These are phyloP conservation scores for Caenorhabditis remanei DNA, from an alignment of 1,140 invertebrate genomes.

Conservation along the genomic window DNA sequence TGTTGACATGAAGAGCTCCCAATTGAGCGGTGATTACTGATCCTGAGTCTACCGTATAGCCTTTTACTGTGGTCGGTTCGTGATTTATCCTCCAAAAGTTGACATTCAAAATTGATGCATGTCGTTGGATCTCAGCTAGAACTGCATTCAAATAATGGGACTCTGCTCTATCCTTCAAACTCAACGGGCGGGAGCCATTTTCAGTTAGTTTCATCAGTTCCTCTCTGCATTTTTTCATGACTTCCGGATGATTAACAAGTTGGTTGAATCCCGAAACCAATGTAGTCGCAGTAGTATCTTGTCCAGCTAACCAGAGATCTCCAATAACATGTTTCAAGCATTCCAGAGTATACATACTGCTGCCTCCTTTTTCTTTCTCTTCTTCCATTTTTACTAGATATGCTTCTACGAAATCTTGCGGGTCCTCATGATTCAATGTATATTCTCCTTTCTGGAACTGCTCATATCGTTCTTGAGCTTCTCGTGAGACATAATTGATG, in stretches of 20 bases:
- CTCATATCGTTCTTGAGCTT: not conserved
- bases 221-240: constrained; percentile 40
- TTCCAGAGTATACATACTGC: not conserved
- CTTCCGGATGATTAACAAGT: constrained; percentile 55
- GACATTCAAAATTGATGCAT: constrained; percentile 61
- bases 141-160: constrained; percentile 55
- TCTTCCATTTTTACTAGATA: constrained; percentile 29
- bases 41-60: constrained; percentile 53
- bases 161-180: constrained; percentile 44
- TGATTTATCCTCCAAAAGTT: constrained; percentile 57
- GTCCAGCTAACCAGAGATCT: constrained; percentile 56
- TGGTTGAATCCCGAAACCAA: constrained; percentile 35
- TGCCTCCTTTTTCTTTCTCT: not conserved
- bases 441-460: not conserved
- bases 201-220: constrained; percentile 25
- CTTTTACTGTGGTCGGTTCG: constrained; percentile 59
- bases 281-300: constrained; percentile 52
- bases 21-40: constrained; percentile 58
- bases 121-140: constrained; percentile 58
- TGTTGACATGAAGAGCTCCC: constrained; percentile 59
- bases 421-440: not conserved
- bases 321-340: constrained; percentile 19
- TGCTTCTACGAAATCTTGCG: constrained; percentile 17
- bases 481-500: not conserved
- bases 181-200: not conserved